phyloP scores from a whole-genome alignment of 2,113 vertebrate species.

The Macroglossus sobrinus region DNA sequence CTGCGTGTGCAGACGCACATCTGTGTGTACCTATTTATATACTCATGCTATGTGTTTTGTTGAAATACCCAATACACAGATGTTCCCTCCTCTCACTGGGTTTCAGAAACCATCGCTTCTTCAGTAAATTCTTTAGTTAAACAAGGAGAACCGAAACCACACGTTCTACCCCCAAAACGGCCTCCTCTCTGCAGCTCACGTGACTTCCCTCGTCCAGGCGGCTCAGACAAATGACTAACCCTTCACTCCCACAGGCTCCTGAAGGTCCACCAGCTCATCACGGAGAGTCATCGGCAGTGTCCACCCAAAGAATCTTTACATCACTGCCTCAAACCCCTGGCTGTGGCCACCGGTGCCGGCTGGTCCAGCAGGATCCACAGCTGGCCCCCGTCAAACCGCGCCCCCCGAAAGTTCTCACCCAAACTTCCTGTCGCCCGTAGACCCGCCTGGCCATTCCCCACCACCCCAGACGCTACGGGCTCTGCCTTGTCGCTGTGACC shows the following conservation, averaged over 20 bases:
- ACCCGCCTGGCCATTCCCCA: too few species aligned
- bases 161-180: fast-evolving
- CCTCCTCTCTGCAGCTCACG: fast-evolving
- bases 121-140: not conserved
- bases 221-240: not conserved
- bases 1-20: fast-evolving
- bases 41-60: not conserved
- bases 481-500: not conserved
- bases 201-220: not conserved
- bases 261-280: not conserved
- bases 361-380: fast-evolving
- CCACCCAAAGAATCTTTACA: not conserved
- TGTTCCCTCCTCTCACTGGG: not conserved
- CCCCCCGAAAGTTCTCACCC: fast-evolving
- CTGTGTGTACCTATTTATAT: too few species aligned
- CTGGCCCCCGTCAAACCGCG: not conserved
- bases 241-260: not conserved
- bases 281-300: fast-evolving
- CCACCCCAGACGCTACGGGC: fast-evolving
- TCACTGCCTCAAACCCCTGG: not conserved
- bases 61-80: not conserved
- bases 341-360: not conserved
- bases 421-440: fast-evolving
- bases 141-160: not conserved
- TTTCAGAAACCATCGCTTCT: not conserved